Evolutionary conservation across 2,113 vertebrate genomes (phyloP).

Genomic region (Gila orcuttii): DNA sequence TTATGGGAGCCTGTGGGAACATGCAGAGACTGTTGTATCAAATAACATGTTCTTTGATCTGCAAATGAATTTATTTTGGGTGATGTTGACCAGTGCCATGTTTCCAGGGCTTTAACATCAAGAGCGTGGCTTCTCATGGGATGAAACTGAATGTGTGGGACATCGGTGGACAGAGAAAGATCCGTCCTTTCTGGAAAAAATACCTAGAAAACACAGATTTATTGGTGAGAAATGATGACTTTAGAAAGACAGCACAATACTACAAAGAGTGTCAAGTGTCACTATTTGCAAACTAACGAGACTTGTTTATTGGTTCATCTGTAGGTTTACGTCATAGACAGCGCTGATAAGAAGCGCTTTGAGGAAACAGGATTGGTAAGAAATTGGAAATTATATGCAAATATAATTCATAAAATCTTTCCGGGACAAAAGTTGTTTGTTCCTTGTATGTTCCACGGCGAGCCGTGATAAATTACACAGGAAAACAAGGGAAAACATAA

Average conservation of each 20-base stretch:
- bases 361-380: constrained; percentile 77
- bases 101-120: constrained; percentile 85
- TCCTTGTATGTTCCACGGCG: not conserved
- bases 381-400: not conserved
- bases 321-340: constrained; percentile 77
- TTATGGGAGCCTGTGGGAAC: no score
- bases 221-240: constrained; percentile 73
- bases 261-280: not conserved
- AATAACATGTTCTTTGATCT: not conserved
- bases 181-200: constrained; percentile 85
- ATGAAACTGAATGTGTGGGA: constrained; percentile 88
- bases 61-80: not conserved
- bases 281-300: not conserved
- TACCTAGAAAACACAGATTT: constrained; percentile 86
- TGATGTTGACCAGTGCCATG: not conserved
- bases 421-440: not conserved
- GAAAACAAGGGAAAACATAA: not conserved
- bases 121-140: constrained; percentile 84
- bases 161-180: constrained; percentile 85
- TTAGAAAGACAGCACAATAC: not conserved
- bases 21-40: not conserved
- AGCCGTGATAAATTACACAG: not conserved
- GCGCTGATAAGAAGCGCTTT: constrained; percentile 74
- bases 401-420: not conserved
- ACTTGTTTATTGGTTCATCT: constrained; percentile 29